Base-by-base conservation (phyloP, 1,140 invertebrate genomes). In the Tetraneura akinire region DNA sequence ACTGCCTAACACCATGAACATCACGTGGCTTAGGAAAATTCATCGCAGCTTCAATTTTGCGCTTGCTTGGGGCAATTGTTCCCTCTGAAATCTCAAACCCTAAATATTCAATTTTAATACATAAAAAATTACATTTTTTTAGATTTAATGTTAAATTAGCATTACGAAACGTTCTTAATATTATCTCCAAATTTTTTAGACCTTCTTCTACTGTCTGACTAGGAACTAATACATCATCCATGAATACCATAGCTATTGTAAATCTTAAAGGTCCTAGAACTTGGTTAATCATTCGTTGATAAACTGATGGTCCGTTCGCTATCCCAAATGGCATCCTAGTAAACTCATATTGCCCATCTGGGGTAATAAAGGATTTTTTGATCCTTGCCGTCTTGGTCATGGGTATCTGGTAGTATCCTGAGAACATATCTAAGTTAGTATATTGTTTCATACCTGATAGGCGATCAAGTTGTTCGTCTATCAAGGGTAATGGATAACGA, bases 401-500 rank as follows among this genome's bases (percentile, higher is more conserved):
- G 0, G 23, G 71, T 21, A 74, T 11, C 29, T 74, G 71, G 3
- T 73, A 74, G 29, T 74, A 74, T 3, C 71, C 71, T 0, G 49
- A 74, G 1, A 9, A 26, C 42, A 74, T 45, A 53, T 74, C 71
- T 18, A 74, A 10, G 1, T 29, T 74, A 14, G 42, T 49, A 18
- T 16, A n/a, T n/a, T n/a, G n/a, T n/a, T n/a, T n/a, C n/a, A n/a
- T n/a, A n/a, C n/a, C n/a, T n/a, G n/a, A n/a, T n/a, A n/a, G n/a
- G n/a, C n/a, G n/a, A n/a, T n/a, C n/a, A n/a, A n/a, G n/a, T n/a
- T n/a, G n/a, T n/a, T n/a, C n/a, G n/a, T n/a, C n/a, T n/a, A n/a
- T n/a, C n/a, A n/a, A n/a, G n/a, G n/a, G n/a, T n/a, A n/a, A 73
- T 16, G 88, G 88, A 81, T 85, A 89, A 18, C 83, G 70, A 76